phyloP scores from a whole-genome alignment of 2,113 vertebrate species.

The Amblyopsis rosae region DNA sequence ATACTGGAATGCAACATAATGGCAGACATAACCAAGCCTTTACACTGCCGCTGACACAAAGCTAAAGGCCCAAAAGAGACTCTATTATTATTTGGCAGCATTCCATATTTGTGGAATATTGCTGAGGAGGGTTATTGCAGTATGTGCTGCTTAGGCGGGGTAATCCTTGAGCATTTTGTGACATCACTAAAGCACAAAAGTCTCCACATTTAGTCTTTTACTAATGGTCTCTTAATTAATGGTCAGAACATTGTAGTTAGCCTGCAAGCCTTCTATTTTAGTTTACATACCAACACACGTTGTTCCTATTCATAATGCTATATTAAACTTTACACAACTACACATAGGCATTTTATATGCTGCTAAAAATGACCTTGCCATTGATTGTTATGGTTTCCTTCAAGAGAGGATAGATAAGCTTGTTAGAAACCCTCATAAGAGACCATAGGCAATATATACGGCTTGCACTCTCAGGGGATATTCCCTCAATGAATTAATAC shows the following conservation, averaged over 20 bases:
- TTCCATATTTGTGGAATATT: conserved; percentile 52
- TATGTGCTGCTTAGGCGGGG: conserved; percentile 48
- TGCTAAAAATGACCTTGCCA: conserved; percentile 48
- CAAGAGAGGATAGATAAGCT: conserved; percentile 60
- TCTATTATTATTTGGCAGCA: conserved; percentile 45
- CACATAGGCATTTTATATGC: conserved; percentile 36
- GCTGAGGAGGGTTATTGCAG: conserved; percentile 49
- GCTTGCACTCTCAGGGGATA: conserved; percentile 51
- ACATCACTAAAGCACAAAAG: conserved; percentile 50
- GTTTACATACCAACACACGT: background rate
- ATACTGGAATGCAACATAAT: background rate
- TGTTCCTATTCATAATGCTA: conserved; percentile 2
- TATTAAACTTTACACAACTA: conserved; percentile 17
- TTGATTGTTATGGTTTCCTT: conserved; percentile 52
- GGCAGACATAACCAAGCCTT: background rate
- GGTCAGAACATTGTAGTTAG: conserved; percentile 12
- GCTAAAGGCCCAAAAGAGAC: conserved; percentile 39
- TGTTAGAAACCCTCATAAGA: conserved; percentile 49
- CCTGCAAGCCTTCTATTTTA: background rate
- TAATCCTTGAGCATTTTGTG: conserved; percentile 31
- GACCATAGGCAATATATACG: conserved; percentile 57
- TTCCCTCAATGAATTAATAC: conserved; percentile 73
- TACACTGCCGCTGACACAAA: background rate
- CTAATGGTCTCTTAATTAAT: background rate
- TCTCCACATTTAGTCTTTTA: conserved; percentile 8